Evolutionary conservation across 2,113 vertebrate genomes (phyloP).

Genomic region (Macrotis lagotis): DNA sequence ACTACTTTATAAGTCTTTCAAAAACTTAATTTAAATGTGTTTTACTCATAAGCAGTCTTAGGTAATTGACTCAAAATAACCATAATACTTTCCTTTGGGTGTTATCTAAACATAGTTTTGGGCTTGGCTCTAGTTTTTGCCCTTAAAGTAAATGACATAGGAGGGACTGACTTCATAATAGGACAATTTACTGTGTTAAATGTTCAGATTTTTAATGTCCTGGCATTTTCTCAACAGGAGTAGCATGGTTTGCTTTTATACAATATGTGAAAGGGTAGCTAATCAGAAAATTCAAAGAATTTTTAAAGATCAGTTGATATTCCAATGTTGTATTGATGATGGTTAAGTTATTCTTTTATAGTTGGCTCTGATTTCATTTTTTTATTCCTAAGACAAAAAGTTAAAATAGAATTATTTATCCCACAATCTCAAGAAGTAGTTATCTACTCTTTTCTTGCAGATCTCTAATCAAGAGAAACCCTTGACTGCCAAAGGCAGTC

Average conservation of each 20-base stretch:
- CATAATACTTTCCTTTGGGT: conserved; percentile 8
- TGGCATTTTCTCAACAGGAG: neutral
- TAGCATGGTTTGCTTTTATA: conserved; percentile 13
- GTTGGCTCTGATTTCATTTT: neutral
- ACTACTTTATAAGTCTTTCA: conserved; percentile 43
- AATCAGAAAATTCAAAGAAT: neutral
- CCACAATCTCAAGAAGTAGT: neutral
- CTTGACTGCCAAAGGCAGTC: neutral
- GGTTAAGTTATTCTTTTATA: neutral
- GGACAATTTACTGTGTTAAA: neutral
- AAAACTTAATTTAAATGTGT: conserved; percentile 55
- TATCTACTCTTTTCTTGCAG: neutral
- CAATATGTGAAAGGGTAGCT: conserved; percentile 20
- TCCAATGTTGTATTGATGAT: neutral
- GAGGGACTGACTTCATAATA: neutral
- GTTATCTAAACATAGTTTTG: neutral
- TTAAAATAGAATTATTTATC: neutral
- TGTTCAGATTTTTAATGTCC: conserved; percentile 4
- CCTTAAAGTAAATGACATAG: neutral
- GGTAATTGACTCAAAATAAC: conserved; percentile 26
- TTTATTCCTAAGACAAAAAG: neutral
- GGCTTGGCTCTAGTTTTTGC: conserved; percentile 25
- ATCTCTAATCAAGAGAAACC: neutral
- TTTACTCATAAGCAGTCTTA: neutral
- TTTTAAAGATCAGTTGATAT: neutral